Evolutionary conservation across 2,888 invertebrate species (phyloP).

Genomic region (Tuta absoluta): DNA sequence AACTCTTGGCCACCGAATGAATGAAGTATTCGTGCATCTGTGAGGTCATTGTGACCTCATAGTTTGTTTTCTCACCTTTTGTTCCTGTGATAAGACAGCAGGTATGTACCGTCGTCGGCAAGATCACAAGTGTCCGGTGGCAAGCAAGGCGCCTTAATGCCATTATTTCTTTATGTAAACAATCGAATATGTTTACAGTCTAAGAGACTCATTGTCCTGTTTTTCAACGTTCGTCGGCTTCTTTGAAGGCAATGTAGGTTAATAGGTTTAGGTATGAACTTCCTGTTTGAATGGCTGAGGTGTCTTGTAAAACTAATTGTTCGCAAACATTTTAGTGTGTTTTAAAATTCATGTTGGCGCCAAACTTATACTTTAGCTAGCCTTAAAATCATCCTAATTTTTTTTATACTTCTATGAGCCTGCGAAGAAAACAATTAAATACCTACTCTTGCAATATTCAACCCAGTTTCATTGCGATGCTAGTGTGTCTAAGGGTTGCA

Average conservation of each 20-base stretch:
- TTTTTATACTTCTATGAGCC: neutral
- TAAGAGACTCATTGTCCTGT: slow-evolving; percentile 52
- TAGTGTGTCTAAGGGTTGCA: no score
- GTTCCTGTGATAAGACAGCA: slow-evolving; percentile 5
- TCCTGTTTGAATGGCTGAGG: slow-evolving; percentile 27
- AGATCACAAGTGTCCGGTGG: slow-evolving; percentile 63
- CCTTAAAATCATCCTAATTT: neutral
- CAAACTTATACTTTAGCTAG: neutral
- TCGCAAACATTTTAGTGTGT: slow-evolving; percentile 6
- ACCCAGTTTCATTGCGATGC: no score
- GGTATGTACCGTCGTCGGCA: slow-evolving; percentile 49
- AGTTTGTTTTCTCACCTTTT: neutral
- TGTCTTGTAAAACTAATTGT: slow-evolving; percentile 28
- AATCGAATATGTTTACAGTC: slow-evolving; percentile 54
- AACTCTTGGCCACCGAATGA: slow-evolving; percentile 4
- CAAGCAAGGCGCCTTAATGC: slow-evolving; percentile 62
- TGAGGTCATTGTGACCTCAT: slow-evolving; percentile 8
- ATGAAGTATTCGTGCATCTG: neutral
- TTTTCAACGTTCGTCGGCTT: slow-evolving; percentile 45
- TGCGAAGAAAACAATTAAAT: no score
- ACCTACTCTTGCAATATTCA: no score
- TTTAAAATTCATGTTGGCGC: slow-evolving; percentile 3
- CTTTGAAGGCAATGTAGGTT: slow-evolving; percentile 36
- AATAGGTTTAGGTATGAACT: slow-evolving; percentile 20
- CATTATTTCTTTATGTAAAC: slow-evolving; percentile 60